Base-by-base conservation (phyloP, 2,797 vertebrate genomes). In the Liasis olivaceus region DNA sequence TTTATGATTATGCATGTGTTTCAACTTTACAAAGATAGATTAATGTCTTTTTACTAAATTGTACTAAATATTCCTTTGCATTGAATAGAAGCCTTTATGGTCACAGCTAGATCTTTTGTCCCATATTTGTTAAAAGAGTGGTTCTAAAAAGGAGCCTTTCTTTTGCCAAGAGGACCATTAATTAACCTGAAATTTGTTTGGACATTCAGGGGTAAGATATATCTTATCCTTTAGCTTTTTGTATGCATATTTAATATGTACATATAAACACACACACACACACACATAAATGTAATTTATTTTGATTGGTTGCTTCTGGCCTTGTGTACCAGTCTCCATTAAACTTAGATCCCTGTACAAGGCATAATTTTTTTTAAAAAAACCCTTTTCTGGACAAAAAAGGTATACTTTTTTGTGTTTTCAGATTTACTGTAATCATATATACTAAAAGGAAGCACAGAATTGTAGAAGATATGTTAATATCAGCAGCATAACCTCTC, bases 61-160 rank as follows among this genome's bases (percentile, higher is more conserved):
- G n/a, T 31, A 20, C 2, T 62, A 84, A 91, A 59, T 81, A 8
- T 20, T 42, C 47, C 11, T 2, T 84, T 42, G 8, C 51, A 59
- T 28, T 89, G 90, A 11, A 26, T 89, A 62, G 72, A 93, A 72
- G 24, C 47, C 1, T 72, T 51, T 93, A 92, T 87, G 58, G 58
- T 90, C 89, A 66, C 3, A 81, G 42, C 1, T 62, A 93, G 58
- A 42, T 89, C 6, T 5, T 87, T 81, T 95, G 60, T 28, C 85
- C 47, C 5, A 51, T 36, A 42, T 66, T 42, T 24, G 1, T 91
- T 14, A 31, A 92, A 28, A 31, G 2, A 72, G 12, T 42, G 56
- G 20, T 56, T 89, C 56, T 54, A 47, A 42, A 87, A 91, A 87
- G 11, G 15, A 47, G 56, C 9, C 66, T 58, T 54, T 64, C 28